These are phyloP conservation scores for Agelastica alni DNA, from an alignment of 2,888 invertebrate genomes.

Conservation along the genomic window DNA sequence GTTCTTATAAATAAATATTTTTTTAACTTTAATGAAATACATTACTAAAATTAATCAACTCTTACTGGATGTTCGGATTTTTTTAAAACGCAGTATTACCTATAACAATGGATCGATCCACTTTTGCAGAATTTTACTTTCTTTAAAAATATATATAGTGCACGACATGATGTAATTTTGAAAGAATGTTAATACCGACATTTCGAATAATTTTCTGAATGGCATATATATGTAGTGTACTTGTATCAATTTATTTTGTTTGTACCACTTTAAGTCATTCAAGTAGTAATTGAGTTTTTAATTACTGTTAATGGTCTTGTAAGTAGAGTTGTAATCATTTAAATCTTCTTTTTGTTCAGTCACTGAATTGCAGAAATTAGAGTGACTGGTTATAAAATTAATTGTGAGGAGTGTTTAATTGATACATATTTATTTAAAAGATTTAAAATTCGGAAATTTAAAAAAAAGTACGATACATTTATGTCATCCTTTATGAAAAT, in stretches of 20 bases:
- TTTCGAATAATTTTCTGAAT: slow-evolving; percentile 16
- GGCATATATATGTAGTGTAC: slow-evolving; percentile 13
- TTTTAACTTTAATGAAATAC: too few relatives aligned
- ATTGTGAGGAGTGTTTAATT: slow-evolving; percentile 1
- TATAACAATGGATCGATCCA: too few relatives aligned
- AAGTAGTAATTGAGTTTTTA: slow-evolving; percentile 32
- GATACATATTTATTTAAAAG: neutral
- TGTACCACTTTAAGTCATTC: slow-evolving; percentile 35
- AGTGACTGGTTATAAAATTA: slow-evolving; percentile 15
- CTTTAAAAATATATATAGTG: too few relatives aligned
- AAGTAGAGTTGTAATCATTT: slow-evolving; percentile 21
- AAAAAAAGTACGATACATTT: too few relatives aligned
- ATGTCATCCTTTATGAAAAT: too few relatives aligned
- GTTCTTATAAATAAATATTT: too few relatives aligned
- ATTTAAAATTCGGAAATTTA: too few relatives aligned
- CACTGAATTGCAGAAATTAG: slow-evolving; percentile 18
- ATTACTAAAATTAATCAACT: too few relatives aligned
- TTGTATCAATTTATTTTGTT: slow-evolving; percentile 36
- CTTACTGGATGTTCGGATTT: too few relatives aligned
- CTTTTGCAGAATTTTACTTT: too few relatives aligned
- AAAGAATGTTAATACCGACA: slow-evolving; percentile 17
- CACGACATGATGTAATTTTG: slow-evolving; percentile 18
- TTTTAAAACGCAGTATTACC: too few relatives aligned
- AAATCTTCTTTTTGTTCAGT: slow-evolving; percentile 19
- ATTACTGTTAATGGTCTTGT: slow-evolving; percentile 33